These are phyloP conservation scores for Gymnothorax reevesii DNA, from an alignment of 2,797 vertebrate genomes.

Conservation along the genomic window DNA sequence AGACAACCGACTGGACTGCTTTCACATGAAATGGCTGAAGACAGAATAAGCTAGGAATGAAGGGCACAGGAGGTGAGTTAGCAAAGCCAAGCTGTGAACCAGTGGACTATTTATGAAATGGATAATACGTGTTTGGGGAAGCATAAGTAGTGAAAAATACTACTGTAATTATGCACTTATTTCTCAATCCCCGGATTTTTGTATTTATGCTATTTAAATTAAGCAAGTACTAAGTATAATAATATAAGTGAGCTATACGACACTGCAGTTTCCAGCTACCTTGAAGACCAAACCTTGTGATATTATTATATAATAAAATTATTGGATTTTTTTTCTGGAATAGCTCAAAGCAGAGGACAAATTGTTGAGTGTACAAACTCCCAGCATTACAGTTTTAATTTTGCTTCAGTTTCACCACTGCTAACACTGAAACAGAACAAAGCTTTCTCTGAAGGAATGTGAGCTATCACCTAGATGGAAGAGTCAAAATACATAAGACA, in stretches of 20 bases:
- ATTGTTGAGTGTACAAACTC: background rate
- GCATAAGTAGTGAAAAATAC: background rate
- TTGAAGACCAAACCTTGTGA: too few species aligned
- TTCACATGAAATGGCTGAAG: background rate
- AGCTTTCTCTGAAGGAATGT: background rate
- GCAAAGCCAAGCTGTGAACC: too few species aligned
- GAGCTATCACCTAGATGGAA: background rate
- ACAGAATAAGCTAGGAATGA: background rate
- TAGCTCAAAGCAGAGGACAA: background rate
- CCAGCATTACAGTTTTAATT: background rate
- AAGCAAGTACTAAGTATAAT: background rate
- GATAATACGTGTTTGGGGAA: background rate
- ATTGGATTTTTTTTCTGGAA: background rate
- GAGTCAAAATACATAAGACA: too few species aligned
- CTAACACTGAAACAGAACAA: background rate
- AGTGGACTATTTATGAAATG: background rate
- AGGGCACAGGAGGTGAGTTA: background rate
- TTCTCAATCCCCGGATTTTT: background rate
- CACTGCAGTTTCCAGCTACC: background rate
- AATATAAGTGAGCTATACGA: background rate
- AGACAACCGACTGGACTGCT: background rate
- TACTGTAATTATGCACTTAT: background rate
- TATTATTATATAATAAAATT: too few species aligned
- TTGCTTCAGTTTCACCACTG: background rate
- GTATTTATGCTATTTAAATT: background rate